phyloP scores from a whole-genome alignment of 92 coral and sea anemone species.

The Porites cylindrica region DNA sequence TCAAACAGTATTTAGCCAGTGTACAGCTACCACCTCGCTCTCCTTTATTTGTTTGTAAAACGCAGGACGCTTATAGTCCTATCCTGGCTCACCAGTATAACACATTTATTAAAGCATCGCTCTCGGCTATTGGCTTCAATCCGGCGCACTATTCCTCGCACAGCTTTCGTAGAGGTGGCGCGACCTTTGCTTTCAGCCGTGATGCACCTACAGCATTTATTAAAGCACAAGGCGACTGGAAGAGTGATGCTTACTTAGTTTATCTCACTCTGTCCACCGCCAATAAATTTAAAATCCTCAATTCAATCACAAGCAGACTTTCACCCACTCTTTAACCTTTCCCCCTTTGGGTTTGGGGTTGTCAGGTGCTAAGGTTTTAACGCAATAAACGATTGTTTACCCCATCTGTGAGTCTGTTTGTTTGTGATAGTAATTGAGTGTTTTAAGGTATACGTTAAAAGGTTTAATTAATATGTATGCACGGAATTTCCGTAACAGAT shows the following conservation, averaged over 20 bases:
- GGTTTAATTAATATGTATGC: too few species aligned
- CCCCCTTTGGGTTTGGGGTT: too few species aligned
- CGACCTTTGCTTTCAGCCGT: neutral
- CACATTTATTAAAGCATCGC: constrained; percentile 44
- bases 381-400: too few species aligned
- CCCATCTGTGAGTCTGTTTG: too few species aligned
- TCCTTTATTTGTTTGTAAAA: constrained; percentile 12
- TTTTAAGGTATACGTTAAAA: too few species aligned
- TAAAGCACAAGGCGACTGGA: constrained; percentile 48
- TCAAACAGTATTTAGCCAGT: constrained; percentile 40
- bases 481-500: too few species aligned
- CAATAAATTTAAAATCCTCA: constrained; percentile 10
- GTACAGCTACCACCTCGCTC: constrained; percentile 17
- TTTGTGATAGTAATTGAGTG: too few species aligned
- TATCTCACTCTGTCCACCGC: neutral
- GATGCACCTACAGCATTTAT: constrained; percentile 38
- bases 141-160: constrained; percentile 42
- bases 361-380: too few species aligned
- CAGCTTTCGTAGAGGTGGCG: constrained; percentile 20
- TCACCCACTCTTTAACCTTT: neutral
- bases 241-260: too few species aligned
- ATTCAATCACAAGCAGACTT: constrained; percentile 10
- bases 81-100: neutral
- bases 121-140: constrained; percentile 10
- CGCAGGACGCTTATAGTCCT: neutral